A percentile compares a stretch with the other conserved stretches of the same genome.
These are phyloP conservation scores for Sturnus vulgaris DNA, from an alignment of 2,113 vertebrate species.

Conservation along the genomic window DNA sequence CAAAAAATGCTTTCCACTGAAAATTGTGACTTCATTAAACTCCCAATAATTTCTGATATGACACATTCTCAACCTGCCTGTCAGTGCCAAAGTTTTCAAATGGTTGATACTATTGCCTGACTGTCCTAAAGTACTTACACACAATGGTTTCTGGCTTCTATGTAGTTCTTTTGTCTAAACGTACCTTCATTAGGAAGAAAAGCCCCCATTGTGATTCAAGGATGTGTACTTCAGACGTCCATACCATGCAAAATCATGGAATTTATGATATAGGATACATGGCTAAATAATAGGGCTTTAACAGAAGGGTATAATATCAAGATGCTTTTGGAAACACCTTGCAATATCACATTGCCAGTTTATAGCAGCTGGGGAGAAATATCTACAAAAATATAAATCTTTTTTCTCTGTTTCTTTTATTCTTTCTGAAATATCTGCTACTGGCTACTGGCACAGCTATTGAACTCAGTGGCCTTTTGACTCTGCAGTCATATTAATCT, in stretches of 20 bases:
- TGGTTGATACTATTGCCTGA: neutral
- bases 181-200: neutral
- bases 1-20: neutral
- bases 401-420: neutral
- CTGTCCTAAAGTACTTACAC: neutral
- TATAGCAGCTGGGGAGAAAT: neutral
- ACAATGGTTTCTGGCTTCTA: neutral
- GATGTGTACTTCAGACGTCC: neutral
- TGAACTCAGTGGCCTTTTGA: neutral
- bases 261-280: neutral
- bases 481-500: neutral
- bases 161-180: neutral
- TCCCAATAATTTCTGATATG: neutral
- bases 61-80: neutral
- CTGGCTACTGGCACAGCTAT: neutral
- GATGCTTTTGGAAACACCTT: neutral
- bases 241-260: neutral
- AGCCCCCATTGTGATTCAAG: neutral
- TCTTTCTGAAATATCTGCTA: neutral
- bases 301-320: neutral
- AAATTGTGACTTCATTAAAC: neutral
- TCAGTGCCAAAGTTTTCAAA: neutral
- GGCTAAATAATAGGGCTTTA: neutral
- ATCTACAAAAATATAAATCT: neutral
- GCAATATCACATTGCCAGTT: neutral